These are phyloP conservation scores for Zapus hudsonius DNA, from an alignment of 2,113 vertebrate genomes.

Conservation along the genomic window DNA sequence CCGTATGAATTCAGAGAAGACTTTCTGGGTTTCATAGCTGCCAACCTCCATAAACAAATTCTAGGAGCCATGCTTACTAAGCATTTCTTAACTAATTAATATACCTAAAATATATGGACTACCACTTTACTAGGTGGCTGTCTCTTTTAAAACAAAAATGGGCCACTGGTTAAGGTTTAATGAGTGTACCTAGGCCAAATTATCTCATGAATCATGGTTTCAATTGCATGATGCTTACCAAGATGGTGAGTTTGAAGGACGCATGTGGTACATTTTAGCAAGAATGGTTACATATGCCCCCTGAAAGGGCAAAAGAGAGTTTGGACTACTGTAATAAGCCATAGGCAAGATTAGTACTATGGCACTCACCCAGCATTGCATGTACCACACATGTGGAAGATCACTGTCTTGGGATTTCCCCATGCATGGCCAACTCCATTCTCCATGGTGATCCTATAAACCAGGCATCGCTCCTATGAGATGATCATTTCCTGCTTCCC, in stretches of 20 bases:
- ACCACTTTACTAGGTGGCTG: background rate
- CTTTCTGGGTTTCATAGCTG: background rate
- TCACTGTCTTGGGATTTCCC: background rate
- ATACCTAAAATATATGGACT: background rate
- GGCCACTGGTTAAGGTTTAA: no score
- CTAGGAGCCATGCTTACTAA: background rate
- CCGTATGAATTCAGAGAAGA: background rate
- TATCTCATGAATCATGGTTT: background rate
- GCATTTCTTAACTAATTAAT: background rate
- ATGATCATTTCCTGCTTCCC: no score
- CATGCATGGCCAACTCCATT: accelerated
- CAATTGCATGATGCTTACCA: background rate
- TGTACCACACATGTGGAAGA: no score
- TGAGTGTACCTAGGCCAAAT: no score
- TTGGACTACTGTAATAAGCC: no score
- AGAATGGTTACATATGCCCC: no score
- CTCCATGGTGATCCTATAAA: background rate
- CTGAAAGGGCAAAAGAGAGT: background rate
- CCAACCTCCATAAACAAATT: background rate
- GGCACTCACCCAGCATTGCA: no score
- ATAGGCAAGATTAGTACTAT: no score
- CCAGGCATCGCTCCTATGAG: accelerated
- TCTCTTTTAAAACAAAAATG: no score
- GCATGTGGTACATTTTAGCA: accelerated
- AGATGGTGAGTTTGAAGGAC: background rate